Conservation (phyloP, 53 echinoderm and acorn worm genomes). For the Crossaster papposus region DNA sequence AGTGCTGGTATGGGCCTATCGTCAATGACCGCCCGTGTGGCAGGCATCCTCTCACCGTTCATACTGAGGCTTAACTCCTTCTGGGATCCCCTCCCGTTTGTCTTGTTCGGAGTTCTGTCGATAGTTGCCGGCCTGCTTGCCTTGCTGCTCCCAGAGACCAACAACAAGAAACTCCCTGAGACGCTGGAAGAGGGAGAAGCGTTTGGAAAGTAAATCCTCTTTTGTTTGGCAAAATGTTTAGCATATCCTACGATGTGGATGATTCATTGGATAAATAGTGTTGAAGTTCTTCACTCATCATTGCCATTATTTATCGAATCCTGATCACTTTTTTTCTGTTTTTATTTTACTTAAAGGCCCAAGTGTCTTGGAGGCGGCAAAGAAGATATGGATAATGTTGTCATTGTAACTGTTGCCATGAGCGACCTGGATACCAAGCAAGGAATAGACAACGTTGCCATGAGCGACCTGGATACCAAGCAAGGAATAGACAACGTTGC, state of each 20-base stretch:
- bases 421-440: background rate
- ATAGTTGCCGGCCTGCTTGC: constrained; percentile 57
- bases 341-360: constrained; percentile 16
- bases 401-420: constrained; percentile 14
- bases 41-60: constrained; percentile 65
- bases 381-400: background rate
- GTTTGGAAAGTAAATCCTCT: constrained; percentile 56
- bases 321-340: background rate
- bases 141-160: constrained; percentile 68
- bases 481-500: background rate
- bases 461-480: background rate
- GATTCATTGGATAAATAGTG: background rate
- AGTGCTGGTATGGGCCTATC: constrained; percentile 74
- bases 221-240: no score
- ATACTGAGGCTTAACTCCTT: constrained; percentile 38
- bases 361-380: constrained; percentile 25
- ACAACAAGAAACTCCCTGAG: constrained; percentile 61
- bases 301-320: background rate
- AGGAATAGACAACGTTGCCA: constrained; percentile 11
- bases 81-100: constrained; percentile 68
- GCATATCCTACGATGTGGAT: no score
- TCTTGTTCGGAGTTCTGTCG: constrained; percentile 65
- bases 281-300: background rate
- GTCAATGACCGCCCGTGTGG: constrained; percentile 70
- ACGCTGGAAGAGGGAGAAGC: constrained; percentile 76